Percentiles rank a stretch among this genome's conserved stretches.
phyloP scores from a whole-genome alignment of 2,888 invertebrate genomes.

The Eilema sororculum region DNA sequence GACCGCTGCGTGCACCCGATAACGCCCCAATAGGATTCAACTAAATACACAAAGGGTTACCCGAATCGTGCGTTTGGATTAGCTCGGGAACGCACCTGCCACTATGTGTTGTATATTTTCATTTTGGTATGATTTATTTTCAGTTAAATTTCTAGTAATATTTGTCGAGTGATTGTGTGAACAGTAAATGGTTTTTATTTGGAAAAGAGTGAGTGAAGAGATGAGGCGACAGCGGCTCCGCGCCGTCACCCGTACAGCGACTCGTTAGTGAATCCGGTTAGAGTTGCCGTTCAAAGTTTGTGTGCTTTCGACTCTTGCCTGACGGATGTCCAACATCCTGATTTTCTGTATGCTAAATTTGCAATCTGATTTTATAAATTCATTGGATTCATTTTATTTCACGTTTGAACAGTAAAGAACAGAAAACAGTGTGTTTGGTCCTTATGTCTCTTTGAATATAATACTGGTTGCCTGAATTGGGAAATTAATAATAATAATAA shows the following conservation, averaged over 20 bases:
- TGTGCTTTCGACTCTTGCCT: constrained; percentile 70
- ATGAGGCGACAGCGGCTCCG: constrained; percentile 33
- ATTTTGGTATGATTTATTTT: constrained; percentile 8
- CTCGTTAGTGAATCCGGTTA: constrained; percentile 83
- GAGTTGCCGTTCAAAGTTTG: constrained; percentile 75
- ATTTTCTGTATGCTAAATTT: constrained; percentile 57
- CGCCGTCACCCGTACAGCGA: constrained; percentile 63
- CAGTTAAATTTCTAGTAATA: constrained; percentile 26
- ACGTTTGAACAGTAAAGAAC: constrained; percentile 5
- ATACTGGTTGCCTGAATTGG: not conserved
- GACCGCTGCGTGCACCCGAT: constrained; percentile 79
- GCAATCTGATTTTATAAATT: constrained; percentile 46
- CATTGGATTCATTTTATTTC: constrained; percentile 41
- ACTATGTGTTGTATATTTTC: constrained; percentile 15
- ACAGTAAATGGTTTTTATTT: constrained; percentile 52
- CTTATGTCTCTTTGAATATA: not conserved
- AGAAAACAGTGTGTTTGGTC: not conserved
- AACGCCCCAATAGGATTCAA: constrained; percentile 75
- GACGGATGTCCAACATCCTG: constrained; percentile 71
- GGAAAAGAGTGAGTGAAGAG: constrained; percentile 37
- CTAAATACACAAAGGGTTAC: constrained; percentile 66
- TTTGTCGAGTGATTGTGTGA: constrained; percentile 20
- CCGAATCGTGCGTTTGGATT: constrained; percentile 40
- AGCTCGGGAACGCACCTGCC: constrained; percentile 8
- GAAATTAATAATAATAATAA: too few species aligned